Base-by-base conservation (phyloP, 2,888 invertebrate genomes). In the Eupelmus urozonus region DNA sequence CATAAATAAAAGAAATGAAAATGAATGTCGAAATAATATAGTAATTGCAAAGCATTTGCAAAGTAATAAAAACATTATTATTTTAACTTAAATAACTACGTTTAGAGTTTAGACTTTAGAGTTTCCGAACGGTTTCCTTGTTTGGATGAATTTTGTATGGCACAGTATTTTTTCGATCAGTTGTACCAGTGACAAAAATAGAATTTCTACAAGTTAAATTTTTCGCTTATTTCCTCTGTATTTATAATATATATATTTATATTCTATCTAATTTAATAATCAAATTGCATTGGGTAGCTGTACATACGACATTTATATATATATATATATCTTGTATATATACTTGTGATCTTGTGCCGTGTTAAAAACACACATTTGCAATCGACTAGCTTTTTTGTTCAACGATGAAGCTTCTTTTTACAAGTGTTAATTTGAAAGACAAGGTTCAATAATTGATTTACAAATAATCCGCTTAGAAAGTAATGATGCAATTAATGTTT, bases 171-270 rank as follows among this genome's bases (percentile, higher is more conserved):
- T 71, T 69, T n/a, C 20, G 62, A 49, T 69, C 27, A 42, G 25
- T 70, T 74, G 62, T 55, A 74, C 78, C 69, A 74, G 73, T 78
- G 73, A 70, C 49, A 78, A 78, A 78, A 74, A 78, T 78, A 74
- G 63, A 78, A 74, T 78, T 74, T 78, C 42, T 77, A 72, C 42
- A 51, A 63, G 40, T 63, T 62, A 25, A 2, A 73, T 69, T 78
- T 78, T 69, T 62, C 63, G 49, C 57, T 63, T 69, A n/a, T 65
- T 51, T 67, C 40, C 40, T 75, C 11, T 53, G 3, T 69, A 16
- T 53, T 25, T 60, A 67, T 75, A 66, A 60, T 49, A 51, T 25
- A 67, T 69, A 62, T 75, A 59, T 72, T 42, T 73, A 23, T 23
- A 40, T 27, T 76, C 23, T 76, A 57, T 40, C 20, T 62, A 69